These are phyloP conservation scores for Zoanthus solanderi DNA, from an alignment of 92 coral and sea anemone species.

Conservation along the genomic window DNA sequence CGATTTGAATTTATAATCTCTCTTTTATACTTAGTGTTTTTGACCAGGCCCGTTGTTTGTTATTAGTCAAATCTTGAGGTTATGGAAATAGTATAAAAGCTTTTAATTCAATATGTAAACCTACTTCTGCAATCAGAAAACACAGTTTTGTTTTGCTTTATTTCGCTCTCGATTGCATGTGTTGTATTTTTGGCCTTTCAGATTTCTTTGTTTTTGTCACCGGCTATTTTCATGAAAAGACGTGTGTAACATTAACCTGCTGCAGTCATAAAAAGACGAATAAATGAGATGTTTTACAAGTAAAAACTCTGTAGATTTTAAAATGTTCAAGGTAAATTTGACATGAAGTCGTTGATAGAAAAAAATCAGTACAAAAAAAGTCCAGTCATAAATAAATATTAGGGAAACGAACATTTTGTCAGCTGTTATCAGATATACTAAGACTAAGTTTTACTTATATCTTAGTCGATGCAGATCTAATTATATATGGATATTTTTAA, in stretches of 20 bases:
- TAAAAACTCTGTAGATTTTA: neutral
- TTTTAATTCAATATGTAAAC: conserved; percentile 7
- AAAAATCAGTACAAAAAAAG: neutral
- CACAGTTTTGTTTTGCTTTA: neutral
- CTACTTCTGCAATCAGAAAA: neutral
- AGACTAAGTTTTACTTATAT: neutral
- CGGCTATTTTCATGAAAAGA: neutral
- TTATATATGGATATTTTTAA: neutral
- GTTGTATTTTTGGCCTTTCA: conserved; percentile 4
- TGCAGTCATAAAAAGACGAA: neutral
- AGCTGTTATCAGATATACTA: neutral
- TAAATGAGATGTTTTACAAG: neutral
- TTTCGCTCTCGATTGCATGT: conserved; percentile 20
- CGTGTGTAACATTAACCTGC: conserved; percentile 16
- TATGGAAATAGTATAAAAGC: neutral
- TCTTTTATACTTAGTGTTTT: conserved; percentile 63
- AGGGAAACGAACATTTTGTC: neutral
- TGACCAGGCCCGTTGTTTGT: conserved; percentile 6
- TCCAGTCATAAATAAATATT: conserved; percentile 10
- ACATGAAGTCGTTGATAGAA: neutral
- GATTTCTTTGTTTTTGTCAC: conserved; percentile 17
- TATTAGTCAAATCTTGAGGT: conserved; percentile 8
- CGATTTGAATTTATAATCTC: conserved; percentile 88
- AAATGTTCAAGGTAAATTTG: neutral
- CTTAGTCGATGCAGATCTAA: neutral